Percentiles rank a stretch among this genome's conserved stretches.
Conservation (phyloP, 2,113 vertebrate species). For the Epinephelus fuscoguttatus region DNA sequence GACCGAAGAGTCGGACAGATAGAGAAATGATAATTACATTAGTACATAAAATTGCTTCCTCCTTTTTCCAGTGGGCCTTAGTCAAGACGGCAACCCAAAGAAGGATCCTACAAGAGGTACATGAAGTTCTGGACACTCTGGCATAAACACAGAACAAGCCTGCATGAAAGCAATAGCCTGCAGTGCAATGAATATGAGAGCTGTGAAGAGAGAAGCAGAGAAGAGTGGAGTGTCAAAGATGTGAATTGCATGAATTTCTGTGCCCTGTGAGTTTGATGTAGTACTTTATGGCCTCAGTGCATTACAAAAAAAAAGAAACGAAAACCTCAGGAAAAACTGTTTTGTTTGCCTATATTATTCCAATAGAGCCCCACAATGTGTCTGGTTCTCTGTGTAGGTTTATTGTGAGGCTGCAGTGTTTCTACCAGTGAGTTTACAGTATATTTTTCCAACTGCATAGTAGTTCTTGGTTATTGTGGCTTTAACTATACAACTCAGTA, state of each 20-base stretch:
- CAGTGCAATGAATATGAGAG: slow-evolving; percentile 11
- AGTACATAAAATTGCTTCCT: background rate
- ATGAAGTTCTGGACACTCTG: slow-evolving; percentile 3
- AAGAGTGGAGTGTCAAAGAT: slow-evolving; percentile 2
- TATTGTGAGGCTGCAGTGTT: background rate
- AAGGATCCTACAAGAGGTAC: slow-evolving; percentile 4
- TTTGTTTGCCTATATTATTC: slow-evolving; percentile 1
- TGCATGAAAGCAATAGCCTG: slow-evolving; percentile 18
- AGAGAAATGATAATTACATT: background rate
- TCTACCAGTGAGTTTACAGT: background rate
- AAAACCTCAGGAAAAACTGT: no score
- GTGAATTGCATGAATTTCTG: slow-evolving; percentile 12
- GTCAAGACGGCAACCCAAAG: background rate
- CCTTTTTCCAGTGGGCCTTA: background rate
- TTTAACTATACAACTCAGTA: background rate
- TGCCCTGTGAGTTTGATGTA: slow-evolving; percentile 2
- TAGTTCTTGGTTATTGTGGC: background rate
- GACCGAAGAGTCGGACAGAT: background rate
- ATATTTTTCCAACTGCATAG: background rate
- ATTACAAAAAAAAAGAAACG: slow-evolving; percentile 2
- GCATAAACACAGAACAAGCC: background rate
- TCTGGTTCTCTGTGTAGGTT: slow-evolving; percentile 3
- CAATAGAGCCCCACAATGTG: background rate
- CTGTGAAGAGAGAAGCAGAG: slow-evolving; percentile 5
- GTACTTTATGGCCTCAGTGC: slow-evolving; percentile 4